phyloP scores from a whole-genome alignment of 2,888 invertebrate species.

The Capitulum mitella region DNA sequence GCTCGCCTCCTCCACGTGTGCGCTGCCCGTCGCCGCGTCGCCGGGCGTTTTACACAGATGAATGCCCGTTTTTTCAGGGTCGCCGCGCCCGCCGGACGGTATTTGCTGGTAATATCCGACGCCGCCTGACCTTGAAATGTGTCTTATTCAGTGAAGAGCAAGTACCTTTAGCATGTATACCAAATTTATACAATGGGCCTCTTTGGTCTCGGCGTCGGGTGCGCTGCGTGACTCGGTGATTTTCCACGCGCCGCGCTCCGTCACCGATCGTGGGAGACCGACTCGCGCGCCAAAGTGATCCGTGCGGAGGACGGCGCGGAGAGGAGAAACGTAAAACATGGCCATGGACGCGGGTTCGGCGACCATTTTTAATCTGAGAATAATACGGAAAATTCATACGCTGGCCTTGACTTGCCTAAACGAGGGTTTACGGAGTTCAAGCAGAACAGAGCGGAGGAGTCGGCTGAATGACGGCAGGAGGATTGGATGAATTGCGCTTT shows the following conservation, averaged over 20 bases:
- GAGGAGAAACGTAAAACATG: constrained; percentile 11
- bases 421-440: constrained; percentile 11
- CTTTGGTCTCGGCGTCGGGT: background rate
- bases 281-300: background rate
- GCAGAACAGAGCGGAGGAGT: background rate
- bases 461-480: background rate
- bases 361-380: constrained; percentile 15
- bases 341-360: constrained; percentile 5
- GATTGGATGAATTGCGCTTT: background rate
- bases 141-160: constrained; percentile 20
- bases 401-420: constrained; percentile 20
- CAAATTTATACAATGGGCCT: constrained; percentile 10
- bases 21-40: background rate
- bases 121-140: constrained; percentile 9
- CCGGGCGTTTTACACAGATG: background rate
- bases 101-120: constrained; percentile 13
- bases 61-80: constrained; percentile 22
- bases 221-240: background rate
- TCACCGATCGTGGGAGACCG: background rate
- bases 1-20: background rate
- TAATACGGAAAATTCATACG: constrained; percentile 19
- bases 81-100: background rate
- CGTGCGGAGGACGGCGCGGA: background rate
- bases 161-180: constrained; percentile 14
- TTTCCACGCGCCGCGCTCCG: background rate